Conservation (phyloP, 2,797 vertebrate genomes). For the Eulemur coronatus region DNA sequence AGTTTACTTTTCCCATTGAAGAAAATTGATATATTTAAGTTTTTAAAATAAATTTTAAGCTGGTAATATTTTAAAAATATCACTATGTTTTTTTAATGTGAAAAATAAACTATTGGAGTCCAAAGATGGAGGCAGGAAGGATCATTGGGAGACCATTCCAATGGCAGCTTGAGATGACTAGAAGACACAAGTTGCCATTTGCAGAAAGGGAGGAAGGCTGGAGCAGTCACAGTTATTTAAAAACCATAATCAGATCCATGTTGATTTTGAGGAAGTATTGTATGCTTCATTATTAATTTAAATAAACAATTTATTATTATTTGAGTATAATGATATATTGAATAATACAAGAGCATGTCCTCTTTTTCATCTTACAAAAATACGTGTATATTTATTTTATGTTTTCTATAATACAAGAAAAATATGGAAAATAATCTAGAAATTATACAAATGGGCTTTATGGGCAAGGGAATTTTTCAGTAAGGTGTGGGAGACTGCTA, state of each 20-base stretch:
- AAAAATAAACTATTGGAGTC: not conserved
- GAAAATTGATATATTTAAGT: not conserved
- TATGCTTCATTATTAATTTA: not conserved
- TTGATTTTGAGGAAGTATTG: not conserved
- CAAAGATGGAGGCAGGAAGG: not conserved
- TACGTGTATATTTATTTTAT: not conserved
- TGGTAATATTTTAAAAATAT: not conserved
- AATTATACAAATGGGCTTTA: not conserved
- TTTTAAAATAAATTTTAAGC: not conserved
- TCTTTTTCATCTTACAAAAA: not conserved
- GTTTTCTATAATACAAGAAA: not conserved
- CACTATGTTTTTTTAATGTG: not conserved
- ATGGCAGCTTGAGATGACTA: not conserved
- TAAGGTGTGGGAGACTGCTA: not conserved
- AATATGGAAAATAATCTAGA: not conserved
- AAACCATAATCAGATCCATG: not conserved
- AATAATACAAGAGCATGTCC: not conserved
- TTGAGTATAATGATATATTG: not conserved
- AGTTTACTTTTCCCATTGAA: not conserved
- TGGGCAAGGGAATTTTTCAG: not conserved
- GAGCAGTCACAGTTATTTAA: not conserved
- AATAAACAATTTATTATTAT: not conserved
- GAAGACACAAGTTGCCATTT: not conserved
- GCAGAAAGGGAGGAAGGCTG: not conserved
- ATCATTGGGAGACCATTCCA: not conserved